A percentile compares a stretch with the other conserved stretches of the same genome.
These are phyloP conservation scores for Cheilosia soror DNA, from an alignment of 2,888 invertebrate species.

Conservation along the genomic window DNA sequence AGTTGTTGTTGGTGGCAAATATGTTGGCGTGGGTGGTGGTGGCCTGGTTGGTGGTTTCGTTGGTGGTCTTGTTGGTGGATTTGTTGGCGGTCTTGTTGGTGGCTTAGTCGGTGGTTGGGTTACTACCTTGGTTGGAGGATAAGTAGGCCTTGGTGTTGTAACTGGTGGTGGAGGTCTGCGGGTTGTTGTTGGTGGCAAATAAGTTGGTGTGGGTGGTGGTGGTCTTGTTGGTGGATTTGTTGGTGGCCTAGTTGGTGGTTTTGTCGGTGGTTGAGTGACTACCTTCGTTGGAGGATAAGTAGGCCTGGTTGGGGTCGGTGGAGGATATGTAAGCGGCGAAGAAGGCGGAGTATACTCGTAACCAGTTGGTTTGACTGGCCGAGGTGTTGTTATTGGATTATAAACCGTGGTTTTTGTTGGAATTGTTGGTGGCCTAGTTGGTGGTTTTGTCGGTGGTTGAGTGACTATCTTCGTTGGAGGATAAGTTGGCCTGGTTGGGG, in stretches of 20 bases:
- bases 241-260: too few relatives aligned
- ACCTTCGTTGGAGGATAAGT: not conserved
- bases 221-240: constrained; percentile 62
- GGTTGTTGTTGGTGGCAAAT: constrained; percentile 48
- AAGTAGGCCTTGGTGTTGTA: not conserved
- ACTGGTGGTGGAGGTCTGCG: constrained; percentile 63
- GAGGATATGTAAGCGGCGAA: not conserved
- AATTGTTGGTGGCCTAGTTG: constrained; percentile 1
- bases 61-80: constrained; percentile 6
- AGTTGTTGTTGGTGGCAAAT: too few relatives aligned
- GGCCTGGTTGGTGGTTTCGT: not conserved
- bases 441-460: constrained; percentile 17
- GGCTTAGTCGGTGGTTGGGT: constrained; percentile 39
- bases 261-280: too few relatives aligned
- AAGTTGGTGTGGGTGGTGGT: constrained; percentile 43
- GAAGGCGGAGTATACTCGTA: too few relatives aligned
- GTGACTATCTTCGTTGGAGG: not conserved
- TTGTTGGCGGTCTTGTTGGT: constrained; percentile 3
- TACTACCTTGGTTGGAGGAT: not conserved
- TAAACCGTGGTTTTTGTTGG: constrained; percentile 1
- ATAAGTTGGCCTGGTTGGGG: not conserved
- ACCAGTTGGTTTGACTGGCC: not conserved
- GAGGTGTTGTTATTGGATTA: constrained; percentile 14
- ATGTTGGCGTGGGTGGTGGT: too few relatives aligned
- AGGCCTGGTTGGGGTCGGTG: constrained; percentile 15